Evolutionary conservation across 23 tunicate genomes (phyloP), one percentile per base, ranked within the genome.

Genomic region (Styela plicata): DNA sequence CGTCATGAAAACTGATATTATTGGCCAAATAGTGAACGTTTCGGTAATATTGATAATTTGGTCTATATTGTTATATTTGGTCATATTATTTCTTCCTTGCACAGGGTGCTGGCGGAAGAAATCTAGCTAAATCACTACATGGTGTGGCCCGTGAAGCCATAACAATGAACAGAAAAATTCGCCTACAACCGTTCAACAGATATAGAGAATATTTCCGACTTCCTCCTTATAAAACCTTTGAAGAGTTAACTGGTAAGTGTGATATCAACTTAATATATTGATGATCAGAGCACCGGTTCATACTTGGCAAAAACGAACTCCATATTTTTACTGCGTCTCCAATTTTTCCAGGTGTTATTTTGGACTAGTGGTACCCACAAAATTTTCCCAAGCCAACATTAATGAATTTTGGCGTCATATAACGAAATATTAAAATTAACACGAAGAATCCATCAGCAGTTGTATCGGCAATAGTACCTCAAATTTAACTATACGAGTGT

Each of bases 171-270:
- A 74, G 96, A 25, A 31, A 32, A 36, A 25, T 90, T 20, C 74
- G 96, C 25, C 36, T 90, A 29, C 89, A 85, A 62, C 63, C 89
- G 3, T 75, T 90, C 63, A 90, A 90, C 35, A 36, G 74, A 27
- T 90, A 90, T 74, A 63, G 96, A 18, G 35, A 90, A 69, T 44
- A 69, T 31, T 81, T 85, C 30, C 86, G 86, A 33, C 30, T 90
- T 64, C 69, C 75, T 73, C 96, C 96, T 0, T 90, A 85, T 68
- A 85, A 82, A 75, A 86, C 69, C 3, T 90, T 90, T 69, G 74
- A 52, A 35, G 96, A 90, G 33, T 36, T 90, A 17, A 85, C 89
- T 63, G 96, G 96, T 89, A 36, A 20, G n/a, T n/a, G n/a, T n/a
- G n/a, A n/a, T n/a, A n/a, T n/a, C n/a, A n/a, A n/a, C n/a, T n/a